Evolutionary conservation across 1,140 invertebrate genomes (phyloP).

Genomic region (Bemisia tabaci): DNA sequence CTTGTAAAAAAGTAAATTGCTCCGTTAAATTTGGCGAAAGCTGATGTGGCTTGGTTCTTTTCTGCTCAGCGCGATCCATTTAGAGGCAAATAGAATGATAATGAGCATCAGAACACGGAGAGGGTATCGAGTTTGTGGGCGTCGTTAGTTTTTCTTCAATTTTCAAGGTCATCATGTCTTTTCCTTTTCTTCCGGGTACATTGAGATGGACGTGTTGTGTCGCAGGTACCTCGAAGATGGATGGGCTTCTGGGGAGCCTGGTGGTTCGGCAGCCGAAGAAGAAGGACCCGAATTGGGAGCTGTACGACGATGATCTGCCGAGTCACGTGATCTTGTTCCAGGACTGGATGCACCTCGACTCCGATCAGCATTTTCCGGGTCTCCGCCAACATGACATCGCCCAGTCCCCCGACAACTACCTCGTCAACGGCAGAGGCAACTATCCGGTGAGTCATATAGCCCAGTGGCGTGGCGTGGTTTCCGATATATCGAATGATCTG

Average conservation of each 20-base stretch:
- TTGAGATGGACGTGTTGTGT: too few relatives aligned
- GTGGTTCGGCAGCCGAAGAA: constrained; percentile 31
- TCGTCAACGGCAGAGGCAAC: constrained; percentile 35
- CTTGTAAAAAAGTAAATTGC: too few relatives aligned
- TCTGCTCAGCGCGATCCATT: too few relatives aligned
- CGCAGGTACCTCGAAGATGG: constrained; percentile 35
- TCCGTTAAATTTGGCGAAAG: too few relatives aligned
- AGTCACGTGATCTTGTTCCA: constrained; percentile 36
- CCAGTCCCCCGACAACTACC: constrained; percentile 33
- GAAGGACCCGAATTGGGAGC: constrained; percentile 27
- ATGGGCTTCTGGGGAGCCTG: constrained; percentile 37
- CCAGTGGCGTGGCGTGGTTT: not conserved
- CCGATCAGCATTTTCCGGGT: constrained; percentile 16
- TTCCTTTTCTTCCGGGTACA: too few relatives aligned
- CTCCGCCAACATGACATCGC: constrained; percentile 14
- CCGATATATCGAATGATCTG: not conserved
- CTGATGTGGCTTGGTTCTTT: too few relatives aligned
- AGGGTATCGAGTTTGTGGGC: too few relatives aligned
- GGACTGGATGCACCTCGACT: constrained; percentile 36
- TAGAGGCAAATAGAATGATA: too few relatives aligned
- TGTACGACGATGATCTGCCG: constrained; percentile 37
- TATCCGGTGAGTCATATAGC: constrained; percentile 16
- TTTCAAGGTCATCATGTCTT: too few relatives aligned
- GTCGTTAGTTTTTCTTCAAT: too few relatives aligned
- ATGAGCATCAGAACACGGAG: too few relatives aligned